Conservation (phyloP, 1,140 invertebrate genomes). For the Babylonia areolata region DNA sequence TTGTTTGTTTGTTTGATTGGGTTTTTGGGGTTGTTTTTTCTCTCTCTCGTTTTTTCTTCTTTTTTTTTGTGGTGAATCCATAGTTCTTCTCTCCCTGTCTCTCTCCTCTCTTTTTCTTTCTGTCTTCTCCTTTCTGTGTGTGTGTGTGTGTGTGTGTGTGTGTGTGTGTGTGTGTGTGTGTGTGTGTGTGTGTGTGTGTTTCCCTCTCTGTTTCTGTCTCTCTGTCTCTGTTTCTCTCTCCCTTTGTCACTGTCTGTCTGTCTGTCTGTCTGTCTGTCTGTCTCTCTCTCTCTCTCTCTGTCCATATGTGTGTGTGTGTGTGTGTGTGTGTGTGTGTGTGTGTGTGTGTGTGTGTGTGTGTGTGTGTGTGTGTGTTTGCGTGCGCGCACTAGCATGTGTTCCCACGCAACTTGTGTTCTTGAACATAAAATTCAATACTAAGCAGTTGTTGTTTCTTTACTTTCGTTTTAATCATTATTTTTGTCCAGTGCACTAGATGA, state of each 20-base stretch:
- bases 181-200: background rate
- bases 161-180: constrained; percentile 11
- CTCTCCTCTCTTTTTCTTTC: too few species aligned
- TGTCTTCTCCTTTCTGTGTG: background rate
- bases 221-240: background rate
- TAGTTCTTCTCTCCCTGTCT: too few species aligned
- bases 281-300: constrained; percentile 12
- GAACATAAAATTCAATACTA: too few species aligned
- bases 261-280: background rate
- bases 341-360: background rate
- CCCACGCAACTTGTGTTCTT: too few species aligned
- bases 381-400: background rate
- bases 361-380: background rate
- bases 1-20: too few species aligned
- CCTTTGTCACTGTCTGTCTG: background rate
- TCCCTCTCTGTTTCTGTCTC: background rate
- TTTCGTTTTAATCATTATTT: too few species aligned
- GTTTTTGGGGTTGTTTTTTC: too few species aligned
- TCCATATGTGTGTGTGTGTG: background rate
- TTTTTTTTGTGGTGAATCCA: too few species aligned
- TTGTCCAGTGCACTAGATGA: too few species aligned
- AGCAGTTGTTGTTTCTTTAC: too few species aligned
- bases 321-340: background rate
- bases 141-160: constrained; percentile 11
- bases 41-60: too few species aligned